These are phyloP conservation scores for Tetragonula carbonaria DNA, from an alignment of 2,888 invertebrate species.

Conservation along the genomic window DNA sequence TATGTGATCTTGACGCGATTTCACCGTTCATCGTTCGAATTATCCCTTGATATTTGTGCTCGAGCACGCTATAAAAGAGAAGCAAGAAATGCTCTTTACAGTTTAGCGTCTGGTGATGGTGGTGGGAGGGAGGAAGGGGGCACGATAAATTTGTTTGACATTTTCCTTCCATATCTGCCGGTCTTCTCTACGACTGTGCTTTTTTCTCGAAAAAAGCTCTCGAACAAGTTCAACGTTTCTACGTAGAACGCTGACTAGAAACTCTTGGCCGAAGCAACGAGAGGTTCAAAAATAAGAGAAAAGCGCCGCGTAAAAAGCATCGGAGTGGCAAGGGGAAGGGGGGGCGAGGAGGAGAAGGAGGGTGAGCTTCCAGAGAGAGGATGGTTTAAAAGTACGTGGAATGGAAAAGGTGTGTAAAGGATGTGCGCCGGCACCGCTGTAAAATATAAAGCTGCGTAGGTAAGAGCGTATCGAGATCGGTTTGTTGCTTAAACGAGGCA, in stretches of 20 bases:
- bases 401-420: conserved; percentile 68
- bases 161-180: conserved; percentile 61
- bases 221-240: conserved; percentile 72
- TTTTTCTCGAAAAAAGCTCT: conserved; percentile 55
- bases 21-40: too few species aligned
- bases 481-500: conserved; percentile 12
- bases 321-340: conserved; percentile 71
- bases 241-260: conserved; percentile 71
- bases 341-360: too few species aligned
- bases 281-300: conserved; percentile 71
- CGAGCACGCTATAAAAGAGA: background rate
- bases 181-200: conserved; percentile 45
- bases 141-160: conserved; percentile 59
- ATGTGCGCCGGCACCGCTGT: conserved; percentile 58
- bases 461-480: conserved; percentile 40
- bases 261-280: conserved; percentile 69
- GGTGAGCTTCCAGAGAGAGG: conserved; percentile 27
- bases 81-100: conserved; percentile 27
- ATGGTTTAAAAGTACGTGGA: conserved; percentile 65
- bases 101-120: conserved; percentile 29
- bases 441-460: conserved; percentile 65
- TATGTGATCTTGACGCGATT: too few species aligned
- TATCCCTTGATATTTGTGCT: too few species aligned
- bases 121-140: background rate
- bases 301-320: conserved; percentile 75